A percentile compares a stretch with the other conserved stretches of the same genome.
These are phyloP conservation scores for Cladorhizidae sp. DNA, from an alignment of 37 sponge, comb jelly and placozoan genomes.

Conservation along the genomic window DNA sequence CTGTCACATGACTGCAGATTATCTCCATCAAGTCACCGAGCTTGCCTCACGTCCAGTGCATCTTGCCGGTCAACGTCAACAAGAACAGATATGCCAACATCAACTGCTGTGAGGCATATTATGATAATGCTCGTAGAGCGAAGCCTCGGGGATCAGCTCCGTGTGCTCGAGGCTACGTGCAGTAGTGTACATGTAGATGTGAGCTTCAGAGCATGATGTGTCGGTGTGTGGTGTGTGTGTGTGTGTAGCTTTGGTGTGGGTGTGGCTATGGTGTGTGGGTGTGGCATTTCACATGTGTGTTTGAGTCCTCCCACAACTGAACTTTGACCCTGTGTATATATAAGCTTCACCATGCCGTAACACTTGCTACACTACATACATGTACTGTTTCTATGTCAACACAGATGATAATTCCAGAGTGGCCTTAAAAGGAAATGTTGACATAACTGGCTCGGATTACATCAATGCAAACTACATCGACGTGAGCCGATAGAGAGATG, in stretches of 20 bases:
- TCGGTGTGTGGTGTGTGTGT: too few relatives aligned
- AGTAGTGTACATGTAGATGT: too few relatives aligned
- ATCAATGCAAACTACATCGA: slow-evolving; percentile 90
- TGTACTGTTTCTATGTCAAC: too few relatives aligned
- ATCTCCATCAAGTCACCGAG: slow-evolving; percentile 75
- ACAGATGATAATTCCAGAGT: slow-evolving; percentile 74
- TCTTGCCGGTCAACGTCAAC: slow-evolving; percentile 43
- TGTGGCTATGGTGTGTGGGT: too few relatives aligned
- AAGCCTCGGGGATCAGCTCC: too few relatives aligned
- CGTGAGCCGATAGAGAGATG: slow-evolving; percentile 28
- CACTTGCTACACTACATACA: too few relatives aligned
- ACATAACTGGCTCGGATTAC: slow-evolving; percentile 68
- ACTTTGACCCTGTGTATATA: too few relatives aligned
- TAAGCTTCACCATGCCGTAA: too few relatives aligned
- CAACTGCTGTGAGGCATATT: slow-evolving; percentile 63
- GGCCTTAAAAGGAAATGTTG: slow-evolving; percentile 9
- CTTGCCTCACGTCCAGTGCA: slow-evolving; percentile 50
- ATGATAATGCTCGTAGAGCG: neutral
- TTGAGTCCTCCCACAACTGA: neutral
- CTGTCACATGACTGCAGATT: slow-evolving; percentile 21
- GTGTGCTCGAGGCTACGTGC: too few relatives aligned
- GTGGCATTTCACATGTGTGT: neutral
- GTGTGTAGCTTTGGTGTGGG: too few relatives aligned
- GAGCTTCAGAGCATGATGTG: too few relatives aligned
- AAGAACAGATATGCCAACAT: slow-evolving; percentile 91